A percentile compares a stretch with the other conserved stretches of the same genome.
Conservation (phyloP, 1,140 invertebrate species). For the Vanessa tameamea region DNA sequence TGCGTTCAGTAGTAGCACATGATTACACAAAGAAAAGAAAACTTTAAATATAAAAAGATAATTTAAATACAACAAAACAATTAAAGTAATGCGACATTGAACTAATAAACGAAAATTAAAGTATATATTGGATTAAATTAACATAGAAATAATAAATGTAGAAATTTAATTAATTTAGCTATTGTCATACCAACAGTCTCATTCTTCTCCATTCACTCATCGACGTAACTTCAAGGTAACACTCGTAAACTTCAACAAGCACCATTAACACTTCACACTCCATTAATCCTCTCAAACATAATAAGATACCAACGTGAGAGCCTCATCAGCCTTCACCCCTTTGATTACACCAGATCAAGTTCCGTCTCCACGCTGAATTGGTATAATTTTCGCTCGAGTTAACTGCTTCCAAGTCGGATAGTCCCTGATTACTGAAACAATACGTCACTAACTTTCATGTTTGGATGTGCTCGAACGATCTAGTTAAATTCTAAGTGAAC, state of each 20-base stretch:
- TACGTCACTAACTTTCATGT: neutral
- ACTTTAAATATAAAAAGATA: too few relatives aligned
- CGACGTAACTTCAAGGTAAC: neutral
- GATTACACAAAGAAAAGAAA: too few relatives aligned
- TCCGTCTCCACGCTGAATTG: conserved; percentile 1
- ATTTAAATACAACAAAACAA: too few relatives aligned
- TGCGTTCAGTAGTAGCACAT: too few relatives aligned
- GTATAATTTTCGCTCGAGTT: neutral
- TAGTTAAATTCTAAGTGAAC: conserved; percentile 4
- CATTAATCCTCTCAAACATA: conserved; percentile 10
- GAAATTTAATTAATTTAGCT: too few relatives aligned
- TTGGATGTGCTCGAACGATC: neutral
- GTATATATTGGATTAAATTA: too few relatives aligned
- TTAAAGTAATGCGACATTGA: too few relatives aligned
- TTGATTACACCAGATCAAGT: conserved; percentile 27
- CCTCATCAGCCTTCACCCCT: conserved; percentile 31
- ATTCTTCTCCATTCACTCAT: neutral
- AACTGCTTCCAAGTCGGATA: neutral
- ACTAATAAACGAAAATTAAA: too few relatives aligned
- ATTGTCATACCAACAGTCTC: neutral
- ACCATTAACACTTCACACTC: conserved; percentile 1
- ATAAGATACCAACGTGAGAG: conserved; percentile 43
- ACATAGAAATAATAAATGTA: too few relatives aligned
- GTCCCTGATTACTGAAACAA: neutral
- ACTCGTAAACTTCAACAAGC: conserved; percentile 7